These are phyloP conservation scores for Craterocephalus amniculus DNA, from an alignment of 2,797 vertebrate species.

Conservation along the genomic window DNA sequence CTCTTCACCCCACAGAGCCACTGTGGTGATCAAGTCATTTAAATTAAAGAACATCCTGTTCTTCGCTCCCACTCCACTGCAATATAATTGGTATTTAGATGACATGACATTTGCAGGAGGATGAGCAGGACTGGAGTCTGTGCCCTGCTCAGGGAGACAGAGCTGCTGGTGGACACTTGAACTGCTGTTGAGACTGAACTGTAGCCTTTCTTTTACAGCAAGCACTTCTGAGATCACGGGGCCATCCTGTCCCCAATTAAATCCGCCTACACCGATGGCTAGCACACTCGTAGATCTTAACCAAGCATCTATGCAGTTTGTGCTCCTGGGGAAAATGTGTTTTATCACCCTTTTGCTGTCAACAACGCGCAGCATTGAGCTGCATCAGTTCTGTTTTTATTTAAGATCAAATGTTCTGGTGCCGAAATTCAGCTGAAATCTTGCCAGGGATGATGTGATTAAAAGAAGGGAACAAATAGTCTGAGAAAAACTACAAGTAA, in stretches of 20 bases:
- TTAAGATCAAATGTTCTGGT: too few species aligned
- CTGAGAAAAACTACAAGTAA: too few species aligned
- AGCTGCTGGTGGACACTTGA: constrained; percentile 4
- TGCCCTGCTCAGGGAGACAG: neutral
- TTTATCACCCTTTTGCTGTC: neutral
- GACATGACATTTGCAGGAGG: constrained; percentile 4
- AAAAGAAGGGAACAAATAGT: too few species aligned
- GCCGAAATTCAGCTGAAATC: too few species aligned
- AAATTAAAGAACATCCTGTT: constrained; percentile 2
- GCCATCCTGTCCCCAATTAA: constrained; percentile 11
- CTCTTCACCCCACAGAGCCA: neutral
- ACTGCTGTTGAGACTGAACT: constrained; percentile 7
- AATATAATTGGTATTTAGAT: constrained; percentile 31
- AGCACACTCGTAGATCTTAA: neutral
- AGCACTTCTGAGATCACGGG: constrained; percentile 2
- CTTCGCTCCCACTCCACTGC: neutral
- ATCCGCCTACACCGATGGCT: neutral
- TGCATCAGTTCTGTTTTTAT: too few species aligned
- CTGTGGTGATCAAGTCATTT: constrained; percentile 8
- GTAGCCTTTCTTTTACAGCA: constrained; percentile 17
- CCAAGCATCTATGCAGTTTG: neutral
- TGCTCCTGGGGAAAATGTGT: neutral
- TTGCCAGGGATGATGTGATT: too few species aligned
- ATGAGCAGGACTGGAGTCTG: neutral
- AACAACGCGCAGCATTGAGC: neutral